These are phyloP conservation scores for Drosophila engyochracea DNA, from an alignment of 2,888 invertebrate species.

Conservation along the genomic window DNA sequence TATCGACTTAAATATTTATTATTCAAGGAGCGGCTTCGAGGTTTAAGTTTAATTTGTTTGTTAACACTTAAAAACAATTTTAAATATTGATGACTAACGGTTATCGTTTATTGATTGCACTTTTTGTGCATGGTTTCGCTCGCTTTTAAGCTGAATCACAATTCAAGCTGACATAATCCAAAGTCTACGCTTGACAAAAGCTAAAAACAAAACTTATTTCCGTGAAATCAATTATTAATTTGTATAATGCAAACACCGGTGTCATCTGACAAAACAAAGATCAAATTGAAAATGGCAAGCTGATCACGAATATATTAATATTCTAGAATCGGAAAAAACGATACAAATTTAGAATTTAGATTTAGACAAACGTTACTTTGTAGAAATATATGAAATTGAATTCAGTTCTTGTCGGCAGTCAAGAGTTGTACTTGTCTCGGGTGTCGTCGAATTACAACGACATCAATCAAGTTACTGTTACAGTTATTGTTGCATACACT, in stretches of 20 bases:
- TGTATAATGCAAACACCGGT: too few species aligned
- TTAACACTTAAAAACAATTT: conserved; percentile 9
- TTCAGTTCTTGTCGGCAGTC: conserved; percentile 15
- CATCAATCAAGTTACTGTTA: conserved; percentile 43
- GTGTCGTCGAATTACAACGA: conserved; percentile 26
- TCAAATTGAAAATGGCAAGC: background rate
- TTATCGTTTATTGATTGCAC: conserved; percentile 10
- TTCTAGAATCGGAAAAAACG: background rate
- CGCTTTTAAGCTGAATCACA: too few species aligned
- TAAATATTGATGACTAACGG: background rate
- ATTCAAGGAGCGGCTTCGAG: background rate
- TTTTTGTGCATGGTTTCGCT: too few species aligned
- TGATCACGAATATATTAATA: background rate
- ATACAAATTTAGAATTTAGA: background rate
- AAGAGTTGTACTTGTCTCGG: conserved; percentile 19
- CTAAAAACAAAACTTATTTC: too few species aligned
- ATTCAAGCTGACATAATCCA: too few species aligned
- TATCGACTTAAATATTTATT: background rate
- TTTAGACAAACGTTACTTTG: background rate
- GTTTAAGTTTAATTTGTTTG: background rate
- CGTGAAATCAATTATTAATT: too few species aligned
- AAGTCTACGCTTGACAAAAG: too few species aligned
- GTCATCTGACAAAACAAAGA: background rate
- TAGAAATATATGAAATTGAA: conserved; percentile 3
- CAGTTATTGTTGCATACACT: conserved; percentile 15